Conservation (phyloP, 1,140 invertebrate species). For the Galleria mellonella region DNA sequence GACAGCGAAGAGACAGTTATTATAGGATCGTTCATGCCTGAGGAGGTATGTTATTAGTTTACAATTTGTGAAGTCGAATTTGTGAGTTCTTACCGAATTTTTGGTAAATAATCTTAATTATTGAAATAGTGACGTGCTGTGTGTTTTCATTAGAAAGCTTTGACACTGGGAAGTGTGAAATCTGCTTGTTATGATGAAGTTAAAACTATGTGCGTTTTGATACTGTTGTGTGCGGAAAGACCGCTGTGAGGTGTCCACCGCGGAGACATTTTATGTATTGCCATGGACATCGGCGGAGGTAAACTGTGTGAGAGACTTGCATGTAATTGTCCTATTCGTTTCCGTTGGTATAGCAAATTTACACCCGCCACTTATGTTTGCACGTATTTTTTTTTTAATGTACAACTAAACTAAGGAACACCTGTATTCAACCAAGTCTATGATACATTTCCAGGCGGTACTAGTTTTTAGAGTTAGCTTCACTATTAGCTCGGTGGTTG, state of each 20-base stretch:
- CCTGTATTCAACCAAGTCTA: no score
- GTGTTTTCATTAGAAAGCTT: slow-evolving; percentile 39
- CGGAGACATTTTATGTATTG: slow-evolving; percentile 40
- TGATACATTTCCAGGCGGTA: slow-evolving; percentile 2
- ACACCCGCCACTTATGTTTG: slow-evolving; percentile 39
- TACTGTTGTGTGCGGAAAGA: slow-evolving; percentile 44
- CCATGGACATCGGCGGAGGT: slow-evolving; percentile 68
- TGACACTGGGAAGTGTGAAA: slow-evolving; percentile 42
- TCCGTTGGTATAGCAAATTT: slow-evolving; percentile 24
- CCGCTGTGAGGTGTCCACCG: slow-evolving; percentile 50
- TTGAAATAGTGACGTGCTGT: slow-evolving; percentile 43
- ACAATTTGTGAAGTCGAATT: slow-evolving; percentile 47
- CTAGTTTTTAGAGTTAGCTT: slow-evolving; percentile 29
- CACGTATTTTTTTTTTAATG: slow-evolving; percentile 21
- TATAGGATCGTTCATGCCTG: slow-evolving; percentile 69
- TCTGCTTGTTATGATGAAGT: slow-evolving; percentile 38
- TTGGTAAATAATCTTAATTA: slow-evolving; percentile 14
- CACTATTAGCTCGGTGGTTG: slow-evolving; percentile 34
- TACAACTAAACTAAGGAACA: no score
- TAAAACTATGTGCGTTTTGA: slow-evolving; percentile 49
- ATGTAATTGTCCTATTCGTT: slow-evolving; percentile 37
- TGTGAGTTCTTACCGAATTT: slow-evolving; percentile 34
- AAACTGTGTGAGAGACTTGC: slow-evolving; percentile 55
- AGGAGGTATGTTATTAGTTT: slow-evolving; percentile 72
- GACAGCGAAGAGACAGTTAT: slow-evolving; percentile 64